Percentiles rank a stretch among this genome's conserved stretches.
Conservation (phyloP, 1,140 invertebrate genomes). For the Wasmannia auropunctata region DNA sequence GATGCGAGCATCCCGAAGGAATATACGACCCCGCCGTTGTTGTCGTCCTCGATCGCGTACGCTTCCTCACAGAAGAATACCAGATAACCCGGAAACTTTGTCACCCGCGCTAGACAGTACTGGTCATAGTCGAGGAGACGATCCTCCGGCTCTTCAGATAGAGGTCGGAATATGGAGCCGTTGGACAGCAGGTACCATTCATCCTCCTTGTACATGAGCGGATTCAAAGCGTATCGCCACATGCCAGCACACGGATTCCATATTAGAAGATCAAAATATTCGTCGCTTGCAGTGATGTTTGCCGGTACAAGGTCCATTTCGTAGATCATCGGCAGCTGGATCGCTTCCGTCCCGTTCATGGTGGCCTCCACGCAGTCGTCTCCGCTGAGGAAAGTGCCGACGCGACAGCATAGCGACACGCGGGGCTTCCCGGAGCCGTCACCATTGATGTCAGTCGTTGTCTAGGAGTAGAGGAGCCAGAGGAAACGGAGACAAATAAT, state of each 20-base stretch:
- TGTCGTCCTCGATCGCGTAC: background rate
- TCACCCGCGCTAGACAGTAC: conserved; percentile 75
- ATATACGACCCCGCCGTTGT: conserved; percentile 5
- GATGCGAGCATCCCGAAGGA: conserved; percentile 86
- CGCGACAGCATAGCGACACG: conserved; percentile 42
- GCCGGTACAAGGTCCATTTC: conserved; percentile 1
- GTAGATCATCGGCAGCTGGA: conserved; percentile 30
- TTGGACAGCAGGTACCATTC: conserved; percentile 77
- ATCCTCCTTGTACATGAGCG: conserved; percentile 68
- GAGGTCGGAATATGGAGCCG: conserved; percentile 71
- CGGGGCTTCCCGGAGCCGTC: background rate
- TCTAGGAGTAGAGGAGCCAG: conserved; percentile 23
- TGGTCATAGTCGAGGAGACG: conserved; percentile 53
- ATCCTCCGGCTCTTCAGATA: background rate
- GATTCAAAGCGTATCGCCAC: conserved; percentile 71
- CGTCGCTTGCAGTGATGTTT: conserved; percentile 38
- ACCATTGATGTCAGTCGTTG: background rate
- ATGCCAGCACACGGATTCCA: conserved; percentile 41
- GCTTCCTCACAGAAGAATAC: conserved; percentile 41
- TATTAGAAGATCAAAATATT: background rate
- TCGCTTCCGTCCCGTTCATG: conserved; percentile 7
- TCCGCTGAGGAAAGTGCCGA: background rate
- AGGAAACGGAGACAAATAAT: conserved; percentile 6
- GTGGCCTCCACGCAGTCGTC: conserved; percentile 9
- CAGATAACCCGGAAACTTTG: background rate